Base-by-base conservation (phyloP, 2,888 invertebrate species). In the Cetonia aurata region DNA sequence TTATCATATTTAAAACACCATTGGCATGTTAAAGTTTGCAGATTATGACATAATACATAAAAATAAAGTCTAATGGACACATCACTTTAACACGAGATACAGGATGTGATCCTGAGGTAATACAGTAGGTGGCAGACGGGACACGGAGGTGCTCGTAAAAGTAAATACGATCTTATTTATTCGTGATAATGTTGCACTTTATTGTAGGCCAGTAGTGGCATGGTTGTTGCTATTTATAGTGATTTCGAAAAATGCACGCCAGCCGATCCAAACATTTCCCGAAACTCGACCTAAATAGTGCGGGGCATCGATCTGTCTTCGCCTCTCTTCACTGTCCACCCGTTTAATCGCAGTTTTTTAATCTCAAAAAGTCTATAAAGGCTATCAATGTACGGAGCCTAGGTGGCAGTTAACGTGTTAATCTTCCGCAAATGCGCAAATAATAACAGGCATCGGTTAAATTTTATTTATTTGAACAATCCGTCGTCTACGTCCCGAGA, bases 361-460 rank as follows among this genome's bases (percentile, higher is more conserved):
- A 67, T 71, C 71, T 71, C 25, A 44, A 55, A 65, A 25, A 73
- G 73, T 72, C 37, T 37, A 37, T 37, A 25, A 53, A 74, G 73
- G 75, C 74, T 71, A 71, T 68, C 10, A 13, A 42, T 37, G 8
- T 37, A 57, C 19, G 42, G 17, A 73, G 77, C 77, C 73, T 77
- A 77, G 77, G 75, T 77, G 77, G 77, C 77, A 77, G 72, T 74
- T 71, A 67, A 68, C 42, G 33, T 48, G 37, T 52, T 52, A 52
- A 50, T 65, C 41, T 15, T 33, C 41, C 12, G 62, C 15, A 50
- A 52, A 65, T 65, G 52, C 62, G 62, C 19, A 65, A 65, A 65
- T 65, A 65, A 65, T 50, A 41, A 65, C 62, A 50, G 17, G 50
- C 12, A 50, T 37, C 37, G 15, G n/a, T 65, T 50, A 52, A 50